phyloP scores from a whole-genome alignment of 1,140 invertebrate species.

The Pomacea maculata region DNA sequence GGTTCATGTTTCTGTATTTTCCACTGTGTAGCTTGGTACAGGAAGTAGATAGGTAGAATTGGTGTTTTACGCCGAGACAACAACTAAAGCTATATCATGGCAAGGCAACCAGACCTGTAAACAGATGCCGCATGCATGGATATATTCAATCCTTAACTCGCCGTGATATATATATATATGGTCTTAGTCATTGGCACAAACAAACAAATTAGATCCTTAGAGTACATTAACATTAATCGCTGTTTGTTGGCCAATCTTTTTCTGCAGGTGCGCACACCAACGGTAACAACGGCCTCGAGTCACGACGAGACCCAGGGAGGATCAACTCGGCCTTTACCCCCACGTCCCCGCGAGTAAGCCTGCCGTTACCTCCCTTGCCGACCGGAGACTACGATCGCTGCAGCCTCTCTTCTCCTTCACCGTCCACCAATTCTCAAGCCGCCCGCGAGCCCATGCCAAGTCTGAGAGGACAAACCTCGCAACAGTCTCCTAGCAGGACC shows the following conservation, averaged over 20 bases:
- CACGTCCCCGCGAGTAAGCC: not conserved
- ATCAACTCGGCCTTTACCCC: conserved; percentile 1
- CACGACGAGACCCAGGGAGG: not conserved
- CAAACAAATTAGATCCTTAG: no score
- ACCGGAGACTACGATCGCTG: not conserved
- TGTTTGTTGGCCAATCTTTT: not conserved
- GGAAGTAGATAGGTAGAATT: not conserved
- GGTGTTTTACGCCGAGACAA: no score
- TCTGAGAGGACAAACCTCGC: not conserved
- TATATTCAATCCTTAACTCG: no score
- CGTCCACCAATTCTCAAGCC: not conserved
- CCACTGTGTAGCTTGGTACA: not conserved
- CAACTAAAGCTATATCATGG: no score
- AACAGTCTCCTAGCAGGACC: not conserved
- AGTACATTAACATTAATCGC: not conserved
- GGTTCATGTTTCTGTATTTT: not conserved
- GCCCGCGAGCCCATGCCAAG: not conserved
- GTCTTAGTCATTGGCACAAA: no score
- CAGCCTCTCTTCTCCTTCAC: not conserved
- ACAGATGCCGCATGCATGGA: no score
- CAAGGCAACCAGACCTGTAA: no score
- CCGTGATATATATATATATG: no score
- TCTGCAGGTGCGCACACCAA: not conserved
- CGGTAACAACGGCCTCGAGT: not conserved
- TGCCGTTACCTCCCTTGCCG: conserved; percentile 12